phyloP scores from a whole-genome alignment of 2,113 vertebrate species.

The Malurus melanocephalus region DNA sequence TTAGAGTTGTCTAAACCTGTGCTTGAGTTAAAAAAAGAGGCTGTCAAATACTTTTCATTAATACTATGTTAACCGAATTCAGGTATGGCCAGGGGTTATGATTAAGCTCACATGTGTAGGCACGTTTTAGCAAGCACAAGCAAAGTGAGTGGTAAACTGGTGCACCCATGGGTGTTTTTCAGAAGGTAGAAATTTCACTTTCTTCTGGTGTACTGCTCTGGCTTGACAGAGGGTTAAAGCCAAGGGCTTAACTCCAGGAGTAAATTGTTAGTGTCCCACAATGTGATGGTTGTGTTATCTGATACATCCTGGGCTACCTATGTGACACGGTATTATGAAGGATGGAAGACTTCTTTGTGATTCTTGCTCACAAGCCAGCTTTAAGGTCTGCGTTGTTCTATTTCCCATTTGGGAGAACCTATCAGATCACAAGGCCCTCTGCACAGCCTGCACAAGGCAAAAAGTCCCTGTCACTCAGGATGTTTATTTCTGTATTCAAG shows the following conservation, averaged over 20 bases:
- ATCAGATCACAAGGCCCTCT: background rate
- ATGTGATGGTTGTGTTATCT: background rate
- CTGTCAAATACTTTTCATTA: background rate
- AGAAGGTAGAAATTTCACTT: background rate
- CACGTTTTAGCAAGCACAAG: background rate
- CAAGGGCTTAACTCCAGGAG: background rate
- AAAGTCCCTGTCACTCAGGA: background rate
- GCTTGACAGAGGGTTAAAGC: background rate
- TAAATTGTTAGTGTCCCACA: background rate
- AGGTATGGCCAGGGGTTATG: background rate
- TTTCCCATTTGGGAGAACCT: accelerated
- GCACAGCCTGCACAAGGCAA: background rate
- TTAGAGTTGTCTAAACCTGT: background rate
- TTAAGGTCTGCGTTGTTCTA: background rate
- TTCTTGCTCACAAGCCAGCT: background rate
- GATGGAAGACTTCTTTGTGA: background rate
- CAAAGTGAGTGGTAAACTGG: background rate
- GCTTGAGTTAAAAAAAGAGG: background rate
- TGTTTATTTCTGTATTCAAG: background rate
- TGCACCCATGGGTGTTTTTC: background rate
- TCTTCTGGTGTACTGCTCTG: background rate
- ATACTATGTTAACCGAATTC: background rate
- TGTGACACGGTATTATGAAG: background rate
- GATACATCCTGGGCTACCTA: background rate
- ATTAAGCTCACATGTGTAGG: background rate